Percentiles rank a stretch among this genome's conserved stretches.
Conservation (phyloP, 2,888 invertebrate genomes). For the Epinotia brunnichana region DNA sequence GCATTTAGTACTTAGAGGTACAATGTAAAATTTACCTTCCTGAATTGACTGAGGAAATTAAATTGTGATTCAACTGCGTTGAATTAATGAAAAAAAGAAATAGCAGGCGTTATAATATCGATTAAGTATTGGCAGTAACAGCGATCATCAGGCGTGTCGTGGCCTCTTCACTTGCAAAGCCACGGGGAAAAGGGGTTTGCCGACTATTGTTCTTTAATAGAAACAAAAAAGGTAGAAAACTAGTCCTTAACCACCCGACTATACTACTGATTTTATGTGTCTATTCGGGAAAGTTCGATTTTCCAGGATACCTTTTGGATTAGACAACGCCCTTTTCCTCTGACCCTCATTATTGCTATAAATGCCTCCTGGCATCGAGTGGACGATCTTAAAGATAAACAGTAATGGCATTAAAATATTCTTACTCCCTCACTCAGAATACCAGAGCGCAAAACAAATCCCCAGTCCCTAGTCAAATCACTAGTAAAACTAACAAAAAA, state of each 20-base stretch:
- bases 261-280: background rate
- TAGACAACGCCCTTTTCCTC: background rate
- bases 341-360: conserved; percentile 42
- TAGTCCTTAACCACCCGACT: background rate
- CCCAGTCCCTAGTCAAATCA: too few relatives aligned
- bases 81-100: background rate
- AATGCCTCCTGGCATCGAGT: conserved; percentile 44
- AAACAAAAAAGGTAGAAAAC: background rate
- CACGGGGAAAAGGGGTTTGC: conserved; percentile 5
- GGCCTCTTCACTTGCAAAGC: conserved; percentile 23
- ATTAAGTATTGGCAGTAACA: conserved; percentile 35
- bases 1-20: background rate
- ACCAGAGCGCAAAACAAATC: background rate
- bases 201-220: background rate
- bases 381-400: conserved; percentile 36
- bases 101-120: conserved; percentile 24
- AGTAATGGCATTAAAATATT: conserved; percentile 41
- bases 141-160: conserved; percentile 23
- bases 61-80: background rate
- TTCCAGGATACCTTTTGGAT: background rate
- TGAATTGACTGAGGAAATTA: too few relatives aligned
- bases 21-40: background rate
- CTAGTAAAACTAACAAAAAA: too few relatives aligned
- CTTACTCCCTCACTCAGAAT: conserved; percentile 9
- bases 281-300: too few relatives aligned